A percentile compares a stretch with the other conserved stretches of the same genome.
These are phyloP conservation scores for Monopis laevigella DNA, from an alignment of 2,888 invertebrate species.

Conservation along the genomic window DNA sequence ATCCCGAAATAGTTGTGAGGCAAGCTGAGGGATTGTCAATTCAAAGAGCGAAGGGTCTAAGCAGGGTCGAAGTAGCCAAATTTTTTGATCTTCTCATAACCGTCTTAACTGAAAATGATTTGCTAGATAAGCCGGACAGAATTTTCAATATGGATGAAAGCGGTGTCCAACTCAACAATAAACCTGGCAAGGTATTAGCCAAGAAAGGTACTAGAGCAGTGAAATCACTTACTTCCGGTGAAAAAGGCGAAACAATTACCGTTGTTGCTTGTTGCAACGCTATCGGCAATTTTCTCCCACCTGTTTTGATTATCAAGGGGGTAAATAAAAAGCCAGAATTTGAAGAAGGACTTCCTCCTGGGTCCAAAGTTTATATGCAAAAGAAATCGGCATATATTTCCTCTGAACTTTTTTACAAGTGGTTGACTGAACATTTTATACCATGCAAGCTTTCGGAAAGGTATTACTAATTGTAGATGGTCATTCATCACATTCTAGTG, in stretches of 20 bases:
- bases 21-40: slow-evolving; percentile 27
- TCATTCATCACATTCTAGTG: slow-evolving; percentile 23
- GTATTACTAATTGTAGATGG: slow-evolving; percentile 25
- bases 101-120: slow-evolving; percentile 23
- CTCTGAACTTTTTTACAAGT: slow-evolving; percentile 19
- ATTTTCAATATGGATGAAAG: slow-evolving; percentile 37
- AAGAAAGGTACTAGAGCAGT: slow-evolving; percentile 29
- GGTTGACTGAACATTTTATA: too few species aligned
- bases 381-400: slow-evolving; percentile 23
- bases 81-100: slow-evolving; percentile 23
- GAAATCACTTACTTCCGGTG: slow-evolving; percentile 23
- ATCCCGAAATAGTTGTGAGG: slow-evolving; percentile 20
- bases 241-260: slow-evolving; percentile 26
- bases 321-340: slow-evolving; percentile 24
- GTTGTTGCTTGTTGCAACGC: slow-evolving; percentile 23
- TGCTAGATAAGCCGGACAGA: slow-evolving; percentile 23
- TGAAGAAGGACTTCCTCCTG: slow-evolving; percentile 21
- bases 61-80: slow-evolving; percentile 22
- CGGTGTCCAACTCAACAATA: slow-evolving; percentile 33
- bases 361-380: slow-evolving; percentile 20
- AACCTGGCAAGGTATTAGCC: slow-evolving; percentile 30
- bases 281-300: slow-evolving; percentile 21
- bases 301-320: slow-evolving; percentile 21
- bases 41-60: slow-evolving; percentile 23
- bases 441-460: too few species aligned